phyloP scores from a whole-genome alignment of 2,797 vertebrate species.

The Zonotrichia albicollis region DNA sequence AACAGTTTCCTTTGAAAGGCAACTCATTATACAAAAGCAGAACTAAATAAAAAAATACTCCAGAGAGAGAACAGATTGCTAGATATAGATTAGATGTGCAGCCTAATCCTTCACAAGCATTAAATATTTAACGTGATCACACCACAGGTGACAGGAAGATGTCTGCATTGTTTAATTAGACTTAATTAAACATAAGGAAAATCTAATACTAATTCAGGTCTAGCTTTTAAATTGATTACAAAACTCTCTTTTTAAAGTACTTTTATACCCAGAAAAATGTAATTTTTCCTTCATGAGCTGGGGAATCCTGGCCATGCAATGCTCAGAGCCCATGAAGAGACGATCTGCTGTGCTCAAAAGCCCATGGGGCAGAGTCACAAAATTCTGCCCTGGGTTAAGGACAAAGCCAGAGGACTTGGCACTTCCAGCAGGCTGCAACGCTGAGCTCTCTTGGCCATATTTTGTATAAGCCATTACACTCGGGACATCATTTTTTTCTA shows the following conservation, averaged over 20 bases:
- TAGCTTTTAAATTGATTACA: constrained; percentile 68
- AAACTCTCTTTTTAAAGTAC: constrained; percentile 21
- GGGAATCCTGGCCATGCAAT: not conserved
- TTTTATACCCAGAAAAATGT: not conserved
- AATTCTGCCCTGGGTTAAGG: constrained; percentile 13
- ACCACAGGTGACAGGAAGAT: constrained; percentile 76
- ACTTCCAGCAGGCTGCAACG: not conserved
- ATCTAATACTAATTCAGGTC: constrained; percentile 69
- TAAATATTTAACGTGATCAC: constrained; percentile 80
- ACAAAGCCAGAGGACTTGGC: constrained; percentile 56
- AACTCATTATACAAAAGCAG: constrained; percentile 70
- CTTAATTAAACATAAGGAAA: constrained; percentile 80
- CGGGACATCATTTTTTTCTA: constrained; percentile 41
- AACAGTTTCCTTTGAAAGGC: constrained; percentile 65
- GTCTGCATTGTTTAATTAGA: constrained; percentile 79
- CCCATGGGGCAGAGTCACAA: not conserved
- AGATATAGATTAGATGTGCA: constrained; percentile 75
- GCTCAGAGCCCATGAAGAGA: not conserved
- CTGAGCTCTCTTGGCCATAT: constrained; percentile 1
- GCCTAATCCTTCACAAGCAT: constrained; percentile 77
- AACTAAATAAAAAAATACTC: constrained; percentile 74
- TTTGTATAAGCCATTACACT: constrained; percentile 45
- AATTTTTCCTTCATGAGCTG: not conserved
- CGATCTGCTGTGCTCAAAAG: constrained; percentile 19
- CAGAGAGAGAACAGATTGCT: constrained; percentile 77